phyloP scores from a whole-genome alignment of 1,140 invertebrate genomes.

The Phymastichus coffea region DNA sequence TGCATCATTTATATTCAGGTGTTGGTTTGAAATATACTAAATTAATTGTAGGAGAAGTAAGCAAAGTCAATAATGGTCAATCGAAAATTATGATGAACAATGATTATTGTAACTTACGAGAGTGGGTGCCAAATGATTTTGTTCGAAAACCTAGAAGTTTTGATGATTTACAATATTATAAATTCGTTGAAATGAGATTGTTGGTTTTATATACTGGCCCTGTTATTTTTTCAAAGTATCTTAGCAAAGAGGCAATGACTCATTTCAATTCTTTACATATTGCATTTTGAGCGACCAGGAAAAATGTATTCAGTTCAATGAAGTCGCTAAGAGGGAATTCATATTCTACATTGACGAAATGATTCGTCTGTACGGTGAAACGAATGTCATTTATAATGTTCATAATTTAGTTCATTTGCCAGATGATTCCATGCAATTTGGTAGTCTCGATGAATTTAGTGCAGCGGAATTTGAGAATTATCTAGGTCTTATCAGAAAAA shows the following conservation, averaged over 20 bases:
- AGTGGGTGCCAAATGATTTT: background rate
- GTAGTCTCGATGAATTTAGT: constrained; percentile 20
- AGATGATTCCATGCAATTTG: constrained; percentile 21
- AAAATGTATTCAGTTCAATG: background rate
- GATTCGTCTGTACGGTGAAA: constrained; percentile 23
- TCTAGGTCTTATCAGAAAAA: constrained; percentile 7
- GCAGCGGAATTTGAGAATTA: constrained; percentile 5
- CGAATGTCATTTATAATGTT: constrained; percentile 33
- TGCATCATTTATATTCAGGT: background rate
- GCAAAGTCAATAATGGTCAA: background rate
- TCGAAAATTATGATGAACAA: background rate
- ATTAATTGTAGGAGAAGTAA: background rate
- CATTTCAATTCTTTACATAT: background rate
- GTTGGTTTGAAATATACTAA: background rate
- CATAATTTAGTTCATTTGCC: constrained; percentile 33
- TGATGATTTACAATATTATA: background rate
- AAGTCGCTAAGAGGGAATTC: background rate
- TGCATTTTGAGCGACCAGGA: background rate
- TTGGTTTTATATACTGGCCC: background rate
- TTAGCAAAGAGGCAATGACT: background rate
- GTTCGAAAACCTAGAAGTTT: background rate
- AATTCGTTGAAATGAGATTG: background rate
- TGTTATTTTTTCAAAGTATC: background rate
- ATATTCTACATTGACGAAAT: constrained; percentile 30
- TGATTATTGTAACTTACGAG: no score